Conservation (phyloP, 2,888 invertebrate species). For the Heliconius cydno region DNA sequence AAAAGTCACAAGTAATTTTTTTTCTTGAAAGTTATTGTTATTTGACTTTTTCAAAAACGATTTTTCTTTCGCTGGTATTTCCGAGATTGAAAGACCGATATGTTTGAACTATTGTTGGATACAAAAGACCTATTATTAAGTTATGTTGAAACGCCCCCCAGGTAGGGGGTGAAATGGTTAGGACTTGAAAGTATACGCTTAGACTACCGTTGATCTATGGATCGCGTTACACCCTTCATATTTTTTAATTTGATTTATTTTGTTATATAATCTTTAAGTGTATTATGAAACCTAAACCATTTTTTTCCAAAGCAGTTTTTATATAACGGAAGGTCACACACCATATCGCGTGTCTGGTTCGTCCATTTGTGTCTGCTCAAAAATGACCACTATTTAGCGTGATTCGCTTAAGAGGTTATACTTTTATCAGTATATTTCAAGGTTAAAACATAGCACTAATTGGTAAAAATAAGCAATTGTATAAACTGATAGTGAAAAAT, state of each 20-base stretch:
- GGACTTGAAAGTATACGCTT: no score
- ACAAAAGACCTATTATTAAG: no score
- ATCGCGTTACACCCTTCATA: no score
- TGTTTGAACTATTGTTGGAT: no score
- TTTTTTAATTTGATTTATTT: not conserved
- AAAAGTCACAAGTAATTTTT: no score
- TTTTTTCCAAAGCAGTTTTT: constrained; percentile 26
- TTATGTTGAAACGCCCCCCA: no score
- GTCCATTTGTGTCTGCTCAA: constrained; percentile 48
- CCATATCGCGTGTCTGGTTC: constrained; percentile 52
- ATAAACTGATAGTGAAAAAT: not conserved
- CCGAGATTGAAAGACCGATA: no score
- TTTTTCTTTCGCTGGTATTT: no score
- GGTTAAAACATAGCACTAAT: constrained; percentile 10
- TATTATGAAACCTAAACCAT: constrained; percentile 15
- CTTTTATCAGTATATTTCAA: constrained; percentile 17
- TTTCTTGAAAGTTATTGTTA: no score
- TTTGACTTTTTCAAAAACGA: no score
- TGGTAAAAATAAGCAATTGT: not conserved
- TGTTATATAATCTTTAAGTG: not conserved
- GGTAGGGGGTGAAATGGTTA: no score
- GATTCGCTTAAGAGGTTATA: constrained; percentile 44
- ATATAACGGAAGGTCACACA: constrained; percentile 35
- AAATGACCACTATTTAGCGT: constrained; percentile 46
- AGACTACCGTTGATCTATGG: no score